Evolutionary conservation across 2,113 vertebrate species (phyloP).

Genomic region (Chaetura pelagica): DNA sequence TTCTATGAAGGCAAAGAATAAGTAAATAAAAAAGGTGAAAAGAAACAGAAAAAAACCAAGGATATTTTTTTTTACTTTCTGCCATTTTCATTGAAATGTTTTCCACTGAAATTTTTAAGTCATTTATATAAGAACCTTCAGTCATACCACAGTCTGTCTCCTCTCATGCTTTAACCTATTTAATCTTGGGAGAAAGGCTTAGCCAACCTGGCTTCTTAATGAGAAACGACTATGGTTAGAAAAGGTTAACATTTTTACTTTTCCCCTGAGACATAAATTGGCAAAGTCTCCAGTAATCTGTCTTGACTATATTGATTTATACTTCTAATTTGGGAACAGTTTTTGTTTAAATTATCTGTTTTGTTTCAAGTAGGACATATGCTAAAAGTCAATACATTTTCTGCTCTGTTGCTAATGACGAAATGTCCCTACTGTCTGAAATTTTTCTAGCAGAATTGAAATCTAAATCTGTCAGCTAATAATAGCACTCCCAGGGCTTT

Average conservation of each 20-base stretch:
- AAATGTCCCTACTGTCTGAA: neutral
- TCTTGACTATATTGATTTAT: neutral
- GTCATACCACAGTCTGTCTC: neutral
- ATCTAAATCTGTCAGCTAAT: slow-evolving; percentile 41
- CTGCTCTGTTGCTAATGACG: slow-evolving; percentile 27
- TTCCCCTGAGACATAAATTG: neutral
- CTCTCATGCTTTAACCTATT: neutral
- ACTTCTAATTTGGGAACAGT: neutral
- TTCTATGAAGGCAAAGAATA: neutral
- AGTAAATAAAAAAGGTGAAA: neutral
- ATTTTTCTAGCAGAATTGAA: slow-evolving; percentile 28
- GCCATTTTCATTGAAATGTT: neutral
- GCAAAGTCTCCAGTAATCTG: neutral
- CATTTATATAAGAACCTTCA: neutral
- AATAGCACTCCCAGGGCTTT: slow-evolving; percentile 11
- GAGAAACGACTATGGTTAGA: neutral
- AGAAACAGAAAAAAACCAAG: neutral
- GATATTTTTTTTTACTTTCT: neutral
- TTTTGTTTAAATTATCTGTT: slow-evolving; percentile 1
- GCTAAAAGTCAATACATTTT: neutral
- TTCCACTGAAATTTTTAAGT: neutral
- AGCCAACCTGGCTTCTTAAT: neutral
- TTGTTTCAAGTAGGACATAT: neutral
- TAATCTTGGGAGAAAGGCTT: neutral
- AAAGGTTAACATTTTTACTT: slow-evolving; percentile 1